Percentiles rank a stretch among this genome's conserved stretches.
Evolutionary conservation across 1,140 invertebrate species (phyloP).

Genomic region (Micrasema longulum): DNA sequence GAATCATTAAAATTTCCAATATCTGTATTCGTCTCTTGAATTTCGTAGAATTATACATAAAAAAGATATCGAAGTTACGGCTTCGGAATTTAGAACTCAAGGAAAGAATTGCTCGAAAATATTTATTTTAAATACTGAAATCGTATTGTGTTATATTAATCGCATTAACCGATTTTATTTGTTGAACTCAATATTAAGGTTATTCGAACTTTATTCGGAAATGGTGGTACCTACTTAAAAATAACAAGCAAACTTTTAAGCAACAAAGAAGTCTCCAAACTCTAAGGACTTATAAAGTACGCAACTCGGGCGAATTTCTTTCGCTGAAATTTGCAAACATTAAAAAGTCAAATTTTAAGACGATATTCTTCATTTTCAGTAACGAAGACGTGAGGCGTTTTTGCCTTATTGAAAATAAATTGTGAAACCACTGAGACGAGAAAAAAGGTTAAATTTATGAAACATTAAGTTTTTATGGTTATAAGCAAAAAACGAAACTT

Average conservation of each 20-base stretch:
- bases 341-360: constrained; percentile 41
- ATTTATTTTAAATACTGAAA: too few species aligned
- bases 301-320: constrained; percentile 24
- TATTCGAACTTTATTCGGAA: constrained; percentile 38
- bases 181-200: constrained; percentile 2
- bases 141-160: too few species aligned
- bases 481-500: too few species aligned
- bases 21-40: too few species aligned
- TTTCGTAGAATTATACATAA: too few species aligned
- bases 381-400: neutral
- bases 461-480: too few species aligned
- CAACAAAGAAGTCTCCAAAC: constrained; percentile 40
- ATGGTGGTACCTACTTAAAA: constrained; percentile 33
- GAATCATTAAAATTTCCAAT: too few species aligned
- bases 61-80: too few species aligned
- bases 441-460: neutral
- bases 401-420: constrained; percentile 27
- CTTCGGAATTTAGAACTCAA: too few species aligned
- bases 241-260: constrained; percentile 46
- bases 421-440: constrained; percentile 4
- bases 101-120: too few species aligned
- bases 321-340: constrained; percentile 42
- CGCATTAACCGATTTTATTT: constrained; percentile 3
- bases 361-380: constrained; percentile 23
- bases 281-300: constrained; percentile 42